Base-by-base conservation (phyloP, 2,113 vertebrate species). In the Hippocampus abdominalis region DNA sequence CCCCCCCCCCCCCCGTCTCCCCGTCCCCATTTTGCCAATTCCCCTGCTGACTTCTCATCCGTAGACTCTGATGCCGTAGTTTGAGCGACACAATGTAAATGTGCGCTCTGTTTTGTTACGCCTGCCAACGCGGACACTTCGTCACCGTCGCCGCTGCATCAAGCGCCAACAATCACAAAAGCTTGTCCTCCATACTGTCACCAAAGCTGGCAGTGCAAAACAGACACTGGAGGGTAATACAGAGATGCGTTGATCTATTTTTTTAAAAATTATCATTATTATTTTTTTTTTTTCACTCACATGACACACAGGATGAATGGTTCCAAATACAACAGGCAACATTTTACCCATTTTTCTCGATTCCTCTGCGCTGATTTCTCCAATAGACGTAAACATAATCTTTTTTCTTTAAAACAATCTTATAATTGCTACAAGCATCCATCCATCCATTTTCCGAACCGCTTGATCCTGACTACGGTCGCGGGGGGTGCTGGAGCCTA, bases 101-200 rank as follows among this genome's bases (percentile, higher is more conserved):
- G 63, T 48, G 63, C 15, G 8, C 18, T 64, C 46, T 64, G 42
- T 64, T 64, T 64, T 64, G 13, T 21, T 64, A 27, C 9, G 63
- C 63, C 63, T 46, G 63, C 42, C 63, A 64, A 44, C 1, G 40
- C 23, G 42, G 42, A 46, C 63, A 48, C 42, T 46, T 60, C 15
- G 15, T 2, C 8, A 29, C 16, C 16, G 15, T 2, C 8, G 57
- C 7, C 16, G 6, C 56, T 12, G 5, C 63, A 64, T 64, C 63
- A 46, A 64, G 21, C 39, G 44, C 11, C 39, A 15, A 42, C 39
- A 44, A 63, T 40, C 39, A 42, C 36, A 64, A 64, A 21, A 64
- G 39, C 36, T 39, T 64, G 62, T 44, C 62, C 39, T 10, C 63
- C 63, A 46, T 16, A 42, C 62, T 64, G 62, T 64, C 62, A 64